phyloP scores from a whole-genome alignment of 1,140 invertebrate genomes.

The Pseudachorutes palmiensis region DNA sequence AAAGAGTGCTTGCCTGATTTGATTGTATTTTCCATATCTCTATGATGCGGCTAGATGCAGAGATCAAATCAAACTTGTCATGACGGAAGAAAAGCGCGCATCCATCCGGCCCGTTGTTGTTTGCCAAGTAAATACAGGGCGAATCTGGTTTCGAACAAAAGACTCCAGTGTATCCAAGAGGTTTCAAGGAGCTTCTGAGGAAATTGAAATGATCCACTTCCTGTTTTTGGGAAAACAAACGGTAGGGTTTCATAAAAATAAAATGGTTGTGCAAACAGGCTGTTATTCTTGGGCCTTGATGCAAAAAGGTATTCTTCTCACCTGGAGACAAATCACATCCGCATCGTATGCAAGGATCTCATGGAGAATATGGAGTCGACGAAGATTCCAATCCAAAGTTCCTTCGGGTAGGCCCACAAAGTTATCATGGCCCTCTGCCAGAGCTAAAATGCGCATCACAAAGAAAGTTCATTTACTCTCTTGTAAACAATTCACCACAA shows the following conservation, averaged over 20 bases:
- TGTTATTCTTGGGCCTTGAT: too few species aligned
- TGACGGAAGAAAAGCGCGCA: constrained; percentile 66
- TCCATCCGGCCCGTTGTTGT: constrained; percentile 67
- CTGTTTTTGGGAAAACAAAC: constrained; percentile 43
- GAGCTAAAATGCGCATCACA: too few species aligned
- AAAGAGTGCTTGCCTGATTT: constrained; percentile 52
- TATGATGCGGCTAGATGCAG: constrained; percentile 53
- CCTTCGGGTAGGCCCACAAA: constrained; percentile 63
- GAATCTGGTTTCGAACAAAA: constrained; percentile 73
- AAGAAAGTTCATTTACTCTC: too few species aligned
- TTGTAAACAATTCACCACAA: too few species aligned
- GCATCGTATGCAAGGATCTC: constrained; percentile 61
- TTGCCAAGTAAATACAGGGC: constrained; percentile 62
- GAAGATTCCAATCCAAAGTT: constrained; percentile 59
- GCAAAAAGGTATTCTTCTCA: too few species aligned
- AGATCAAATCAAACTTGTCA: constrained; percentile 54
- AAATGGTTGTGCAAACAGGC: too few species aligned
- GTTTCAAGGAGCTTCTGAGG: constrained; percentile 52
- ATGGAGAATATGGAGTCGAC: constrained; percentile 60
- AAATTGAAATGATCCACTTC: constrained; percentile 71
- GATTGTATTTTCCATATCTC: constrained; percentile 61
- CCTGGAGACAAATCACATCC: constrained; percentile 66
- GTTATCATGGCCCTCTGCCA: constrained; percentile 62
- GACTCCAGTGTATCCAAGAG: constrained; percentile 59
- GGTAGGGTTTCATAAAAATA: neutral